Percentiles rank a stretch among this genome's conserved stretches.
Conservation (phyloP, 2,113 vertebrate genomes). For the Thamnophis sirtalis region DNA sequence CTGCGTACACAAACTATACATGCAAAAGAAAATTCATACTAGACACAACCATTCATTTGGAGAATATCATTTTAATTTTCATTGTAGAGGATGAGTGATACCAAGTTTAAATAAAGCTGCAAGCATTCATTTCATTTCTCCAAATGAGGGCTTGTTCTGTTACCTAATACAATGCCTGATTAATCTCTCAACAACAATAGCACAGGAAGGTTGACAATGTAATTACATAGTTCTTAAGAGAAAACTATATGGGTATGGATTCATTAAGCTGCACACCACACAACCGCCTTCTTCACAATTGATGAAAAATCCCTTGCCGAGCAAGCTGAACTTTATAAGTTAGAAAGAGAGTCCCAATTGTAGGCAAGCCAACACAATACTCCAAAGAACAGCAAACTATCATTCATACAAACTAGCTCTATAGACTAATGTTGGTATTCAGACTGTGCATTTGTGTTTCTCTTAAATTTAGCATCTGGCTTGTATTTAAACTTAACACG, state of each 20-base stretch:
- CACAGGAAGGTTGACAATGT: slow-evolving; percentile 11
- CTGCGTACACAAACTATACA: not conserved
- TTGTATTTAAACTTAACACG: slow-evolving; percentile 62
- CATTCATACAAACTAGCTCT: slow-evolving; percentile 61
- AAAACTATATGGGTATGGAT: slow-evolving; percentile 5
- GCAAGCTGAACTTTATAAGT: slow-evolving; percentile 54
- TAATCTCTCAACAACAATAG: slow-evolving; percentile 16
- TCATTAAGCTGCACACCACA: slow-evolving; percentile 34
- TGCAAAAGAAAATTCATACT: slow-evolving; percentile 20
- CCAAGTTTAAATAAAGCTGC: not conserved
- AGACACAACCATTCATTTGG: not conserved
- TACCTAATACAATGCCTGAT: slow-evolving; percentile 5
- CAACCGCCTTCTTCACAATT: slow-evolving; percentile 33
- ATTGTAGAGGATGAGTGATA: not conserved
- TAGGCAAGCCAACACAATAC: slow-evolving; percentile 63
- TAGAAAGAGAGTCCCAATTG: slow-evolving; percentile 59
- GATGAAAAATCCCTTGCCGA: slow-evolving; percentile 47
- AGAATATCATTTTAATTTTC: slow-evolving; percentile 7
- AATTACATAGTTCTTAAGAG: slow-evolving; percentile 12
- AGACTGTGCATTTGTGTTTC: slow-evolving; percentile 27
- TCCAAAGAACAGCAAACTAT: slow-evolving; percentile 58
- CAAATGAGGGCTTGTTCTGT: not conserved
- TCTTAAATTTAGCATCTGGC: slow-evolving; percentile 30
- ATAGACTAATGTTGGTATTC: slow-evolving; percentile 61
- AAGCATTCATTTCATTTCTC: not conserved